phyloP scores from a whole-genome alignment of 2,113 vertebrate species.

The Larimichthys polyactis region DNA sequence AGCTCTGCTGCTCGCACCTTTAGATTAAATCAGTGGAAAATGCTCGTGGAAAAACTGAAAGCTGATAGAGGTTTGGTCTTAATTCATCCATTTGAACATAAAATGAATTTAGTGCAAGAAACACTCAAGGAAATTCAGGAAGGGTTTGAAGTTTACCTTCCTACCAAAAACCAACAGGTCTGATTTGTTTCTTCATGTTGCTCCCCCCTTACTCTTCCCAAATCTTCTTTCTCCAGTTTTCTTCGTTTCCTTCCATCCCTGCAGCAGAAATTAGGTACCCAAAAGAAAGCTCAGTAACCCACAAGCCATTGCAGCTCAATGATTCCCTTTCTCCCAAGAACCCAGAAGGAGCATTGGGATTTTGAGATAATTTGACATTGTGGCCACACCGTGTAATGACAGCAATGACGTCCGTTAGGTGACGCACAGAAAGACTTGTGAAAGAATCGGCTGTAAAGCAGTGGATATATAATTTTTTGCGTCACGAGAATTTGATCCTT shows the following conservation, averaged over 20 bases:
- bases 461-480: too few species aligned
- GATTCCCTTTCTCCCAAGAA: slow-evolving; percentile 2
- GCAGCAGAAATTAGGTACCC: neutral
- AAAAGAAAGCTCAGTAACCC: slow-evolving; percentile 3
- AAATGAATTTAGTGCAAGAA: slow-evolving; percentile 15
- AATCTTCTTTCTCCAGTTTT: neutral
- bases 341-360: too few species aligned
- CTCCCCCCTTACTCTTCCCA: neutral
- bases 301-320: slow-evolving; percentile 16
- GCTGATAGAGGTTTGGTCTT: slow-evolving; percentile 32
- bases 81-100: slow-evolving; percentile 26
- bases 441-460: too few species aligned
- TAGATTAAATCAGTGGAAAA: slow-evolving; percentile 55
- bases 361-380: too few species aligned
- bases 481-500: too few species aligned
- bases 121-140: neutral
- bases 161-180: slow-evolving; percentile 1
- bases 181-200: neutral
- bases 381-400: too few species aligned
- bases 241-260: slow-evolving; percentile 2
- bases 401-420: too few species aligned
- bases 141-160: slow-evolving; percentile 8
- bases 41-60: slow-evolving; percentile 43
- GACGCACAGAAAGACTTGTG: too few species aligned
- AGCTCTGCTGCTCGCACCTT: slow-evolving; percentile 41